Conservation (phyloP, 2,113 vertebrate species). For the Alligator sinensis region DNA sequence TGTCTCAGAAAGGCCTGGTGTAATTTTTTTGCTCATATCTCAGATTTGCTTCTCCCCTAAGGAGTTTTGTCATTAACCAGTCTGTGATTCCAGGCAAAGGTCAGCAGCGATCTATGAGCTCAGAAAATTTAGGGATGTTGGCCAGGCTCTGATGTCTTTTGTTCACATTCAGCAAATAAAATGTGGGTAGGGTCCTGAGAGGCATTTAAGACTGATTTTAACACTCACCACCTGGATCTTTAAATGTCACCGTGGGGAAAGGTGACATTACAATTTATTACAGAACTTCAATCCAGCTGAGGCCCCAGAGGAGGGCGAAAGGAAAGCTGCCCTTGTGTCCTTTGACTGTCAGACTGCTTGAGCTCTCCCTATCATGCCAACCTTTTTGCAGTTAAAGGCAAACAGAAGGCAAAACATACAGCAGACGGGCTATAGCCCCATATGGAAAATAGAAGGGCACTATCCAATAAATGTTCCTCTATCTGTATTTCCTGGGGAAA, state of each 20-base stretch:
- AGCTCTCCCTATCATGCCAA: neutral
- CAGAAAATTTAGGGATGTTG: neutral
- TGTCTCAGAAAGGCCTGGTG: neutral
- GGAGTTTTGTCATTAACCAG: neutral
- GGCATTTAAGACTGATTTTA: neutral
- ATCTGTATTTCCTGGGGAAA: neutral
- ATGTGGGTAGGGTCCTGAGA: neutral
- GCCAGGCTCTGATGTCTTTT: neutral
- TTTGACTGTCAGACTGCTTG: neutral
- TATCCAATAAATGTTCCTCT: neutral
- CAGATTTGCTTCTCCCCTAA: neutral
- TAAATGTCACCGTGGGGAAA: neutral
- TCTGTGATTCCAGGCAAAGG: neutral
- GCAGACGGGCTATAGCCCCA: no score
- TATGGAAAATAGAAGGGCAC: neutral
- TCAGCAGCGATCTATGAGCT: neutral
- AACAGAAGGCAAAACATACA: neutral
- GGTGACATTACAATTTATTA: neutral
- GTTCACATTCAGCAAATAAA: neutral
- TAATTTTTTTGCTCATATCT: neutral
- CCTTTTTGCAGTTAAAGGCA: neutral
- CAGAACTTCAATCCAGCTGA: neutral
- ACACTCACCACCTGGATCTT: neutral
- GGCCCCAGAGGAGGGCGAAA: neutral
- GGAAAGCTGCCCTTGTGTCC: neutral